A percentile compares a stretch with the other conserved stretches of the same genome.
These are phyloP conservation scores for Drosophila colorata DNA, from an alignment of 2,888 invertebrate genomes.

Conservation along the genomic window DNA sequence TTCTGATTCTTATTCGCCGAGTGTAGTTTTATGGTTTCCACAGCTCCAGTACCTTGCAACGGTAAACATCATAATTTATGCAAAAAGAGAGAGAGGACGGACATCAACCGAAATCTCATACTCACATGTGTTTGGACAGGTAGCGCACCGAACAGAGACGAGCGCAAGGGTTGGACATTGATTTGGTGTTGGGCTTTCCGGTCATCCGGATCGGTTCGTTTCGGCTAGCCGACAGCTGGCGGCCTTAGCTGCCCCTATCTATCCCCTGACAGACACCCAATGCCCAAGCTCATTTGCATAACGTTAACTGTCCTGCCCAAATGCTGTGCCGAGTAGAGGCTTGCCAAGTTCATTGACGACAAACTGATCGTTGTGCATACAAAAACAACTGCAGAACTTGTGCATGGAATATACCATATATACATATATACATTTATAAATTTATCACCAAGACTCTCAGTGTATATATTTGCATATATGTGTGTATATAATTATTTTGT, in stretches of 20 bases:
- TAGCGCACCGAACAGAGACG: constrained; percentile 13
- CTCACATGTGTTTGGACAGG: constrained; percentile 36
- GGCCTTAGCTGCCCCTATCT: constrained; percentile 28
- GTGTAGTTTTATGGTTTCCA: background rate
- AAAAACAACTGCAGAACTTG: too few relatives aligned
- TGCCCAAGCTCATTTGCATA: constrained; percentile 30
- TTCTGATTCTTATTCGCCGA: background rate
- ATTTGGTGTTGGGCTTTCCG: constrained; percentile 40
- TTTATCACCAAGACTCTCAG: too few relatives aligned
- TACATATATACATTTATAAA: too few relatives aligned
- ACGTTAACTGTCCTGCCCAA: constrained; percentile 8
- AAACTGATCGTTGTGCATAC: background rate
- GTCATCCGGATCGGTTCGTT: constrained; percentile 32
- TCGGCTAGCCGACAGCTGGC: constrained; percentile 50
- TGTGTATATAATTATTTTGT: too few relatives aligned
- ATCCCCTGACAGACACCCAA: constrained; percentile 21
- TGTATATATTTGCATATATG: too few relatives aligned
- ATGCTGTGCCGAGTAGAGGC: background rate
- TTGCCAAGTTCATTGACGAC: background rate
- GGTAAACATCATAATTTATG: constrained; percentile 36
- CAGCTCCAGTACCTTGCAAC: constrained; percentile 42
- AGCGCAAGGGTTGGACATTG: constrained; percentile 54
- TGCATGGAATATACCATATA: too few relatives aligned
- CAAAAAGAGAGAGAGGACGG: constrained; percentile 29
- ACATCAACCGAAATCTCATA: constrained; percentile 18